Conservation (phyloP, 2,113 vertebrate species). For the Ailuropoda melanoleuca region DNA sequence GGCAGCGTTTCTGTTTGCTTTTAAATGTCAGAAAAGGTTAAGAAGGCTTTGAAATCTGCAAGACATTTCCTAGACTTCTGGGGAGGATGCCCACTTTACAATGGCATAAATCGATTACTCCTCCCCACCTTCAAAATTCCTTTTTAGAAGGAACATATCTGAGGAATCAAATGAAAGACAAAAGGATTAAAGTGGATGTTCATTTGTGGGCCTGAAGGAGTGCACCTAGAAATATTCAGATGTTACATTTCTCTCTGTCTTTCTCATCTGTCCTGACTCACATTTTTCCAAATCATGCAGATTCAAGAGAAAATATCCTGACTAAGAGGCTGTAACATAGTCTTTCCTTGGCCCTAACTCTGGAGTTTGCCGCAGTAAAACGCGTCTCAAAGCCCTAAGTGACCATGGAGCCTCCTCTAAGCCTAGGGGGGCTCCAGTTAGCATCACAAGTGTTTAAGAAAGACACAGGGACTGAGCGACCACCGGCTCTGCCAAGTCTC, state of each 20-base stretch:
- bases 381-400: neutral
- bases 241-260: constrained; percentile 28
- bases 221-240: constrained; percentile 50
- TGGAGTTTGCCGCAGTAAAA: neutral
- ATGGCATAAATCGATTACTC: constrained; percentile 35
- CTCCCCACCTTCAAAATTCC: constrained; percentile 23
- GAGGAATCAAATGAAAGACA: constrained; percentile 7
- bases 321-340: neutral
- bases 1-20: constrained; percentile 85
- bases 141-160: constrained; percentile 12
- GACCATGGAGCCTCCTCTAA: neutral
- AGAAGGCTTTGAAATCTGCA: constrained; percentile 83
- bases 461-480: neutral
- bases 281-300: constrained; percentile 45
- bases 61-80: constrained; percentile 81
- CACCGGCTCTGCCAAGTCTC: neutral
- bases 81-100: constrained; percentile 57
- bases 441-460: neutral
- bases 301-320: constrained; percentile 31
- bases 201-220: constrained; percentile 36
- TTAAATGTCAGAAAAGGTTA: constrained; percentile 90
- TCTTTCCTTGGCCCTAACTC: neutral
- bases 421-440: neutral
- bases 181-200: neutral
- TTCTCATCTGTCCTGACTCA: constrained; percentile 55